These are phyloP conservation scores for Prunella himalayana DNA, from an alignment of 2,113 vertebrate genomes.

Conservation along the genomic window DNA sequence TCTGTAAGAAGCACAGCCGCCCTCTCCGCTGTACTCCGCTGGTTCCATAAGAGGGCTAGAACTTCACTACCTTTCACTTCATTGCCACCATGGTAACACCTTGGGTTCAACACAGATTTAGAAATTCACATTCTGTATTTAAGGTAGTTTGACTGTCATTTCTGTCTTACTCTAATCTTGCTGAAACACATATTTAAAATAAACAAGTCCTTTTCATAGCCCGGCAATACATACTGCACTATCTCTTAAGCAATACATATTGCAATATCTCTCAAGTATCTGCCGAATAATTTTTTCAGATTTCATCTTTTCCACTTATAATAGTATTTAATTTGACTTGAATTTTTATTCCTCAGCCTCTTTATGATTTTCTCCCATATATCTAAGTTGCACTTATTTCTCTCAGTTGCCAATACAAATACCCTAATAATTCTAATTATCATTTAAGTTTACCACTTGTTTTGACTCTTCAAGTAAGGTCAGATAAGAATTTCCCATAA, in stretches of 20 bases:
- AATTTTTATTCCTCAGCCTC: neutral
- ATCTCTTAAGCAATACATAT: neutral
- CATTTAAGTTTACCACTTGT: neutral
- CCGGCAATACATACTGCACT: neutral
- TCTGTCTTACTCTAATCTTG: neutral
- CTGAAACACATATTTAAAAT: neutral
- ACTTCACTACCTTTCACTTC: fast-evolving
- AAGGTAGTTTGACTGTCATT: neutral
- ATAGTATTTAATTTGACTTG: neutral
- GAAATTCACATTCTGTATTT: neutral
- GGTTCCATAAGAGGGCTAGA: fast-evolving
- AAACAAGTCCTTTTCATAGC: neutral
- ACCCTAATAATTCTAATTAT: neutral
- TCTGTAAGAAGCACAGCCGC: neutral
- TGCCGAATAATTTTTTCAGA: neutral
- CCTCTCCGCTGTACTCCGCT: neutral
- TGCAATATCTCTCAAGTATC: neutral
- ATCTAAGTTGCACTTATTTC: neutral
- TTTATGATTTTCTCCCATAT: neutral
- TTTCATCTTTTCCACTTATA: neutral
- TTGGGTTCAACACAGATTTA: neutral
- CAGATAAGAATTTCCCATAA: neutral
- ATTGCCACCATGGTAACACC: neutral
- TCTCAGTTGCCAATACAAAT: neutral
- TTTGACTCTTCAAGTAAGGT: neutral